A percentile compares a stretch with the other conserved stretches of the same genome.
These are phyloP conservation scores for Indri indri DNA, from an alignment of 2,113 vertebrate species.

Conservation along the genomic window DNA sequence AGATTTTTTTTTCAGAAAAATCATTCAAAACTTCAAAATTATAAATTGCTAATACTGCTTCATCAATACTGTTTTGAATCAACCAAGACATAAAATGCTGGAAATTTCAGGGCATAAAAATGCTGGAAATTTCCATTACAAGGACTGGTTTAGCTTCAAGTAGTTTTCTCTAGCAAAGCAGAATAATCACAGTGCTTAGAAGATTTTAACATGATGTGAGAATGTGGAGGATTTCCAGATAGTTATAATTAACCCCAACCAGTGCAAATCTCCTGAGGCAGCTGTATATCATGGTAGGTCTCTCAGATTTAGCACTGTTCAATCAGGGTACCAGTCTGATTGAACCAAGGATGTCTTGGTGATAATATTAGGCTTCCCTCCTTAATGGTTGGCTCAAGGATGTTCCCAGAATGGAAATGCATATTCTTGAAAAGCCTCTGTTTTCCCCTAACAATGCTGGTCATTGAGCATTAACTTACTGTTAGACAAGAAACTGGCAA, in stretches of 20 bases:
- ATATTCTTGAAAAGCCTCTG: background rate
- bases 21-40: conserved; percentile 51
- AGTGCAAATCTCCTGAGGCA: background rate
- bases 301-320: background rate
- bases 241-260: background rate
- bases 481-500: background rate
- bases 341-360: background rate
- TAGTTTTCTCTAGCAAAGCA: background rate
- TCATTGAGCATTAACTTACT: background rate
- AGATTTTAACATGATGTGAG: background rate
- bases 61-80: conserved; percentile 2
- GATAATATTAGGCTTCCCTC: background rate
- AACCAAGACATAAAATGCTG: background rate
- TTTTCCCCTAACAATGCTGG: background rate
- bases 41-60: conserved; percentile 41
- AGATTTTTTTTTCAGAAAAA: conserved; percentile 4
- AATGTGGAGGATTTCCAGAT: background rate
- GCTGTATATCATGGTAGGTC: accelerated
- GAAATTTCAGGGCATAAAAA: background rate
- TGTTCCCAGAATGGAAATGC: background rate
- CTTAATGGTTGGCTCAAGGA: background rate
- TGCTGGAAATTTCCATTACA: background rate
- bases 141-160: background rate
- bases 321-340: background rate
- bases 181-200: background rate